Evolutionary conservation across 1,140 invertebrate genomes (phyloP).

Genomic region (Drosophila asahinai): DNA sequence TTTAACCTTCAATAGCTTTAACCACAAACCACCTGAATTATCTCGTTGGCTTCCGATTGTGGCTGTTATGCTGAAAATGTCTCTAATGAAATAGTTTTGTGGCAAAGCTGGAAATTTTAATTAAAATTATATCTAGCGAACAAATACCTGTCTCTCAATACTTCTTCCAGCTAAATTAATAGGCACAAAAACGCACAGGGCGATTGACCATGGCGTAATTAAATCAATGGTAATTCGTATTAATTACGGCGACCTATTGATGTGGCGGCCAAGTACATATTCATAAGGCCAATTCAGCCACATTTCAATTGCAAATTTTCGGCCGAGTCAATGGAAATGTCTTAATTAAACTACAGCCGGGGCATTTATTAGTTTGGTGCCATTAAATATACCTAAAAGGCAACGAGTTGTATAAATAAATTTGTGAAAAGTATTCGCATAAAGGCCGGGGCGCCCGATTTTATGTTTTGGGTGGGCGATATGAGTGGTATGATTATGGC

Average conservation of each 20-base stretch:
- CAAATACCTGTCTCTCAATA: constrained; percentile 12
- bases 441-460: constrained; percentile 32
- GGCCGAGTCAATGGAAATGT: constrained; percentile 14
- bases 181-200: constrained; percentile 1
- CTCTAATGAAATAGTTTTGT: constrained; percentile 58
- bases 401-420: constrained; percentile 60
- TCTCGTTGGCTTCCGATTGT: background rate
- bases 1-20: background rate
- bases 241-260: constrained; percentile 28
- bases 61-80: constrained; percentile 25
- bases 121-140: constrained; percentile 40
- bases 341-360: constrained; percentile 56
- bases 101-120: constrained; percentile 42
- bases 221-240: constrained; percentile 33
- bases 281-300: constrained; percentile 20
- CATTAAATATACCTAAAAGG: constrained; percentile 42
- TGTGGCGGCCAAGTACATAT: constrained; percentile 2
- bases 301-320: constrained; percentile 41
- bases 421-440: constrained; percentile 68
- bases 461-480: constrained; percentile 34
- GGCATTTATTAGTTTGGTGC: constrained; percentile 49
- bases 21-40: background rate
- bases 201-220: constrained; percentile 21
- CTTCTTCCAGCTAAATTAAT: constrained; percentile 15
- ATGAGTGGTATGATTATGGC: background rate